Evolutionary conservation across 35 echinoderm and acorn worm genomes (phyloP).

Genomic region (Ophioderma brevispina): DNA sequence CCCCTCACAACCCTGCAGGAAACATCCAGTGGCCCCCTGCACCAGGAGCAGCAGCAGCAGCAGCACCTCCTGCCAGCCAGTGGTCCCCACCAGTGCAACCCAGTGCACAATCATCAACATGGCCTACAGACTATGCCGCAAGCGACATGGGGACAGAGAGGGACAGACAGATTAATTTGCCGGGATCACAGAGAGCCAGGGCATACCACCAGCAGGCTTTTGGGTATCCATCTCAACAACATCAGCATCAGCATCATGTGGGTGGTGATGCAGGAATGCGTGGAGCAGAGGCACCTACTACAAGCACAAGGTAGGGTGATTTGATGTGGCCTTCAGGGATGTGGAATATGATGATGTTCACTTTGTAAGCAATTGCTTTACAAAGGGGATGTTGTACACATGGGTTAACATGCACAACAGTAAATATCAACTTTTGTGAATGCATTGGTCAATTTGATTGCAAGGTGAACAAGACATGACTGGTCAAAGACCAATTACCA

Average conservation of each 20-base stretch:
- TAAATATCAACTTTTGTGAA: too few species aligned
- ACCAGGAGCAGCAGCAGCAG: neutral
- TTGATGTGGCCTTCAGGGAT: too few species aligned
- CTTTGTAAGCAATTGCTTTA: too few species aligned
- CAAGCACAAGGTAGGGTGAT: neutral
- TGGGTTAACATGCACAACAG: too few species aligned
- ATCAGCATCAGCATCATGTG: neutral
- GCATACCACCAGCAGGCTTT: neutral
- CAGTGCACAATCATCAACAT: neutral
- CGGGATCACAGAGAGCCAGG: neutral
- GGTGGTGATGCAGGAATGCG: neutral
- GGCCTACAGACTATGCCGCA: neutral
- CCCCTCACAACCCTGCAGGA: neutral
- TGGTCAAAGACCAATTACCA: too few species aligned
- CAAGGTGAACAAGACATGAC: too few species aligned
- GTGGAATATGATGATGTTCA: too few species aligned
- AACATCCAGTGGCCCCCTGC: neutral
- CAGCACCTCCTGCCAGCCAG: neutral
- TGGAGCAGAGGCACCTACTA: neutral
- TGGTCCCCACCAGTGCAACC: neutral
- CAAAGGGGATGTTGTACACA: too few species aligned
- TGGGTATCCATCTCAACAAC: neutral
- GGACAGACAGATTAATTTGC: neutral
- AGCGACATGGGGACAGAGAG: neutral
- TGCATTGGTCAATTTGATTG: too few species aligned